These are phyloP conservation scores for Pseudolaguvia tuberculata DNA, from an alignment of 2,113 vertebrate genomes.

Conservation along the genomic window DNA sequence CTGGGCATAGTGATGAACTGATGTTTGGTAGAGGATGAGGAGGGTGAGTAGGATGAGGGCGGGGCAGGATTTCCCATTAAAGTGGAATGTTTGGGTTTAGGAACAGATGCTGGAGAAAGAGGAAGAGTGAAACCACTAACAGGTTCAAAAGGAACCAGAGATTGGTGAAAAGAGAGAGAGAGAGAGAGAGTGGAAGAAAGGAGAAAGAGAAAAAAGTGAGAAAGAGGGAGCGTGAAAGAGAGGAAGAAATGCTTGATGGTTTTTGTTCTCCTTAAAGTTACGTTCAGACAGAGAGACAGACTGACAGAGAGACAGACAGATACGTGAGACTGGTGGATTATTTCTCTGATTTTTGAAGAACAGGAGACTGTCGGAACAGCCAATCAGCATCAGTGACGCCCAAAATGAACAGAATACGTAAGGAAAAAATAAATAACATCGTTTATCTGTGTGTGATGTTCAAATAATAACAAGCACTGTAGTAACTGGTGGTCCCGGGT, in stretches of 20 bases:
- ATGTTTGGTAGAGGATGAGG: not conserved
- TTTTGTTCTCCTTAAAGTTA: too few relatives aligned
- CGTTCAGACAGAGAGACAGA: too few relatives aligned
- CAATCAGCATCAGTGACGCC: not conserved
- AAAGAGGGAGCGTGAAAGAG: not conserved
- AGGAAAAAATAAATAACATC: not conserved
- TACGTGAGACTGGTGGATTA: not conserved
- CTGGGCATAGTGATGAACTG: too few relatives aligned
- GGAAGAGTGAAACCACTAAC: constrained; percentile 7
- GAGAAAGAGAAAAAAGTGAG: too few relatives aligned
- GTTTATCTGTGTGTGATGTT: too few relatives aligned
- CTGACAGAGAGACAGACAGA: too few relatives aligned
- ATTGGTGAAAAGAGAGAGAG: not conserved
- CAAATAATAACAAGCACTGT: too few relatives aligned
- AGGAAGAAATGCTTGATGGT: too few relatives aligned
- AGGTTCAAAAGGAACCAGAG: not conserved
- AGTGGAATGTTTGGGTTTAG: constrained; percentile 4
- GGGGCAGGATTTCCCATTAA: not conserved
- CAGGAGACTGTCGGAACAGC: not conserved
- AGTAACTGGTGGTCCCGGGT: too few relatives aligned
- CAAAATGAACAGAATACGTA: not conserved
- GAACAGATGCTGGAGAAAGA: not conserved
- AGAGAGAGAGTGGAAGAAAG: not conserved
- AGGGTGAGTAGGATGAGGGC: not conserved
- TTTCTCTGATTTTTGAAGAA: not conserved